A percentile compares a stretch with the other conserved stretches of the same genome.
Conservation (phyloP, 2,888 invertebrate species). For the Hirtodrosophila alboralis region DNA sequence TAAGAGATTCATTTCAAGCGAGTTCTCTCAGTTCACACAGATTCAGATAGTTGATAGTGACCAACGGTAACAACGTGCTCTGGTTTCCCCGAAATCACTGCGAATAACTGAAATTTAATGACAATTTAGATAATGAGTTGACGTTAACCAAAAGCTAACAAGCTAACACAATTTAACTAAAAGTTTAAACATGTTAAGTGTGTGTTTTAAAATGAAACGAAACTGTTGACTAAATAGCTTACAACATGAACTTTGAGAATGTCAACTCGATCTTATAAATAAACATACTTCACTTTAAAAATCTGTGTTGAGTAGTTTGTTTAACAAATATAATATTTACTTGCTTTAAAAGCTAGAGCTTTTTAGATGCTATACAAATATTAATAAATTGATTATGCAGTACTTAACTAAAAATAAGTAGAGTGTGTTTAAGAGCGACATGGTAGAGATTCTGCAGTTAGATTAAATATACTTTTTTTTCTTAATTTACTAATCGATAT, state of each 20-base stretch:
- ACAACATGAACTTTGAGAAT: neutral
- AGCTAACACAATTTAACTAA: neutral
- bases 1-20: constrained; percentile 58
- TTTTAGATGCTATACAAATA: constrained; percentile 2
- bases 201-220: constrained; percentile 3
- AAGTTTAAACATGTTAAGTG: constrained; percentile 6
- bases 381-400: constrained; percentile 7
- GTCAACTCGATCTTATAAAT: constrained; percentile 1
- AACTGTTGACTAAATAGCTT: constrained; percentile 11
- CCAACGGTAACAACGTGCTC: constrained; percentile 10
- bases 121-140: constrained; percentile 32
- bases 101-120: constrained; percentile 31
- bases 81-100: constrained; percentile 20
- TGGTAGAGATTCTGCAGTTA: no score
- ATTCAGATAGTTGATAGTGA: no score
- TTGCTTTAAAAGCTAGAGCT: constrained; percentile 4
- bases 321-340: constrained; percentile 13
- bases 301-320: constrained; percentile 2
- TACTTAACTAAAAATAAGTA: neutral
- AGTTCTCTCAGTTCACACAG: no score
- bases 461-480: no score
- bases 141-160: neutral
- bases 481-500: no score
- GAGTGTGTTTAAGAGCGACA: no score
- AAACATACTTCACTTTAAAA: constrained; percentile 12